Conservation (phyloP, 2,113 vertebrate genomes). For the Choloepus hoffmanni region DNA sequence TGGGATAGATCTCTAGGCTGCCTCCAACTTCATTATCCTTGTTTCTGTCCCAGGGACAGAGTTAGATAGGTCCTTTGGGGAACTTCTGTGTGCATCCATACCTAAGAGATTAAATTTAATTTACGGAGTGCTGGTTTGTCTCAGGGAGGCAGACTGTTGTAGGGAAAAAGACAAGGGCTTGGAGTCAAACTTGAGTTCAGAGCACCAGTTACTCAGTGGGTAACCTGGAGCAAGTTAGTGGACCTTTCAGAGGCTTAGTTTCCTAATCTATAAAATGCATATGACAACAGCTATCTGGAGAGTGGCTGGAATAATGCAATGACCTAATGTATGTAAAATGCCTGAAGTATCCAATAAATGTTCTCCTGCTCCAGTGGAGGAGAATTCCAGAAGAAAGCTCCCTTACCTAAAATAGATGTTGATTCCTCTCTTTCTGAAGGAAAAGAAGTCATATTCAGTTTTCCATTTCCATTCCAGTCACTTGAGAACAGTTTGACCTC, state of each 20-base stretch:
- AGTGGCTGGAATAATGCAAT: background rate
- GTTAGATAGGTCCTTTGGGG: background rate
- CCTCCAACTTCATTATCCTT: background rate
- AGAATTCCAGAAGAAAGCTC: slow-evolving; percentile 32
- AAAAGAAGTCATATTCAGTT: background rate
- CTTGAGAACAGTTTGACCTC: background rate
- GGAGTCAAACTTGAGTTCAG: background rate
- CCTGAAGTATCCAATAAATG: background rate
- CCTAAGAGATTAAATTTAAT: background rate
- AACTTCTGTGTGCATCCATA: background rate
- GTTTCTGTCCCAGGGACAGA: background rate
- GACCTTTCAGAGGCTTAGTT: background rate
- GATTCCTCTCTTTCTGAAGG: slow-evolving; percentile 47
- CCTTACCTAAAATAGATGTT: background rate
- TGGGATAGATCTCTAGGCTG: background rate
- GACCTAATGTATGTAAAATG: background rate
- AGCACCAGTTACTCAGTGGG: background rate
- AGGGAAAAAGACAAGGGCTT: background rate
- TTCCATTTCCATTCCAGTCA: background rate
- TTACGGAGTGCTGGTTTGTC: background rate
- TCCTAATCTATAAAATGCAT: background rate
- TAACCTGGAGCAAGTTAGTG: background rate
- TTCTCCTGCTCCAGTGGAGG: background rate
- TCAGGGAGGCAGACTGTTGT: background rate
- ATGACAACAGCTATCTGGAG: background rate